Conservation (phyloP, 2,113 vertebrate species). For the Notarius lentiginosus region DNA sequence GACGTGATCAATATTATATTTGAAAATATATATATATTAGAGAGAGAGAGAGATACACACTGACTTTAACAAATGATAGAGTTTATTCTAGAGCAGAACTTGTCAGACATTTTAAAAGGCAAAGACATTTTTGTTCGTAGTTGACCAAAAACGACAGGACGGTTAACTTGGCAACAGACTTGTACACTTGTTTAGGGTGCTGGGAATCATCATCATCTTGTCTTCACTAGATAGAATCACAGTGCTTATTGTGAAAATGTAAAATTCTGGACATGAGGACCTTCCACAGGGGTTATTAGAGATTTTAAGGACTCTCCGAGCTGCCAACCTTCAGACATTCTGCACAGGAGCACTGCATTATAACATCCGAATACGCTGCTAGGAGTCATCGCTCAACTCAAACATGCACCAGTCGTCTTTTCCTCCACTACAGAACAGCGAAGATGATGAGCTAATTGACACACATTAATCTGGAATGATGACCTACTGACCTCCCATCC, state of each 20-base stretch:
- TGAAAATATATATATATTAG: background rate
- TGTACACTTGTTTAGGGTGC: background rate
- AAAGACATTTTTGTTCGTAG: background rate
- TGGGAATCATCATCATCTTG: background rate
- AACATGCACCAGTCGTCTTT: background rate
- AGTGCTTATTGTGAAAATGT: background rate
- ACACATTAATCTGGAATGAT: background rate
- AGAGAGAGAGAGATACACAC: background rate
- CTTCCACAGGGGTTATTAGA: background rate
- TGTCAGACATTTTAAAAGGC: background rate
- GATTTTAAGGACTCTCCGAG: background rate
- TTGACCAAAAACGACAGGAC: background rate
- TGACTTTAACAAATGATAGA: background rate
- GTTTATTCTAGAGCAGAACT: slow-evolving; percentile 1
- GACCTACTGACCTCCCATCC: background rate
- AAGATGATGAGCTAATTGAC: background rate
- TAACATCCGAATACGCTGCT: background rate
- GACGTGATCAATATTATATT: background rate
- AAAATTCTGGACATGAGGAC: background rate
- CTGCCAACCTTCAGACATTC: background rate
- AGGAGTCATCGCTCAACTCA: background rate
- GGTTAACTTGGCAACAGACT: background rate
- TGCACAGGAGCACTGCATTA: background rate
- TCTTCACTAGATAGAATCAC: background rate
- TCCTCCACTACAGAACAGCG: background rate